Evolutionary conservation across 2,113 vertebrate species (phyloP).

Genomic region (Hystrix cristata): DNA sequence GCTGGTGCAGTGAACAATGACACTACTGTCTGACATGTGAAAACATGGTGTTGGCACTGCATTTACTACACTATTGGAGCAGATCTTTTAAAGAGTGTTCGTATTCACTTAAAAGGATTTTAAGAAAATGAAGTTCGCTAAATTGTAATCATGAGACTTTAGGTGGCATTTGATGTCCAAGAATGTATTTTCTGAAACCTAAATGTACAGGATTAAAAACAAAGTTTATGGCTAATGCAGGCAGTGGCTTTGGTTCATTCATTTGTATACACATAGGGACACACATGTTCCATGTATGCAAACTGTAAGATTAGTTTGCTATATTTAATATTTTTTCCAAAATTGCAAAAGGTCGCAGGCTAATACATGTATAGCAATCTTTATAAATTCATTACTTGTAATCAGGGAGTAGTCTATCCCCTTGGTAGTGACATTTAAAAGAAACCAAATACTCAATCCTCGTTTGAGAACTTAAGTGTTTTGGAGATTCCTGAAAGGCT

Average conservation of each 20-base stretch:
- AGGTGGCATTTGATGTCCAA: constrained; percentile 53
- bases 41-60: not conserved
- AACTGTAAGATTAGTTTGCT: not conserved
- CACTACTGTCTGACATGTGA: not conserved
- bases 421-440: constrained; percentile 48
- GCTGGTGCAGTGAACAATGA: not conserved
- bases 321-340: constrained; percentile 9
- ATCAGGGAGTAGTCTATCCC: not conserved
- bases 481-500: not conserved
- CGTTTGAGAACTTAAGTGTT: not conserved
- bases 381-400: constrained; percentile 29
- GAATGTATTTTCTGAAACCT: constrained; percentile 51
- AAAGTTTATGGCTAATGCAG: not conserved
- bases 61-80: not conserved
- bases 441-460: constrained; percentile 6
- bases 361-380: not conserved
- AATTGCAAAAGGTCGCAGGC: not conserved
- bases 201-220: constrained; percentile 29
- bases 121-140: constrained; percentile 31
- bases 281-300: not conserved
- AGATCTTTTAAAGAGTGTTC: not conserved
- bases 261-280: not conserved
- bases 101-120: not conserved
- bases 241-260: constrained; percentile 22
- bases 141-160: constrained; percentile 28